phyloP scores from a whole-genome alignment of 35 echinoderm and acorn worm species.

The Hemicentrotus pulcherrimus region DNA sequence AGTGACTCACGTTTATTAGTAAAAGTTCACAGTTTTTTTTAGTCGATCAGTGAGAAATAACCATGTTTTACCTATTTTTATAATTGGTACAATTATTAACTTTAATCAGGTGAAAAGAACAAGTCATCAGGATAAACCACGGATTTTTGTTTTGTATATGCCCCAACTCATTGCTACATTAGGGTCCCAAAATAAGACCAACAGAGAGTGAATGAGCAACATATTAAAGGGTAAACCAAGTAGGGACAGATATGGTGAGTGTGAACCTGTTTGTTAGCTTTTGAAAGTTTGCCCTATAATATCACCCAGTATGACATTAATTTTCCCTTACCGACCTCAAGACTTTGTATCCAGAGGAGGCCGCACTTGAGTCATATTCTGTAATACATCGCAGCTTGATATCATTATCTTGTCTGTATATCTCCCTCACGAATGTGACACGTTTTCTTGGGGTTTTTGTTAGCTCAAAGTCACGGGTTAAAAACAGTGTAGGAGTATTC shows the following conservation, averaged over 20 bases:
- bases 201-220: too few species aligned
- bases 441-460: not conserved
- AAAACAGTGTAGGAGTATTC: not conserved
- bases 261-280: not conserved
- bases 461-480: not conserved
- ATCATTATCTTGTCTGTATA: not conserved
- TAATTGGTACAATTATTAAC: too few species aligned
- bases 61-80: too few species aligned
- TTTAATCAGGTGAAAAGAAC: too few species aligned
- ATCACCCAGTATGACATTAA: not conserved
- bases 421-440: not conserved
- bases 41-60: too few species aligned
- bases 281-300: too few species aligned
- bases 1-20: too few species aligned
- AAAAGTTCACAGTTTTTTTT: too few species aligned
- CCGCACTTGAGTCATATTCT: not conserved
- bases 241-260: not conserved
- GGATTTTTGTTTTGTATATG: too few species aligned
- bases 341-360: not conserved
- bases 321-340: not conserved
- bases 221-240: too few species aligned
- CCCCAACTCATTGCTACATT: too few species aligned
- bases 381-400: not conserved
- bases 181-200: too few species aligned
- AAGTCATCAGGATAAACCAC: not conserved